Evolutionary conservation across 92 coral and sea anemone genomes (phyloP), one percentile per base, ranked within the genome.

Genomic region (Porites rus): DNA sequence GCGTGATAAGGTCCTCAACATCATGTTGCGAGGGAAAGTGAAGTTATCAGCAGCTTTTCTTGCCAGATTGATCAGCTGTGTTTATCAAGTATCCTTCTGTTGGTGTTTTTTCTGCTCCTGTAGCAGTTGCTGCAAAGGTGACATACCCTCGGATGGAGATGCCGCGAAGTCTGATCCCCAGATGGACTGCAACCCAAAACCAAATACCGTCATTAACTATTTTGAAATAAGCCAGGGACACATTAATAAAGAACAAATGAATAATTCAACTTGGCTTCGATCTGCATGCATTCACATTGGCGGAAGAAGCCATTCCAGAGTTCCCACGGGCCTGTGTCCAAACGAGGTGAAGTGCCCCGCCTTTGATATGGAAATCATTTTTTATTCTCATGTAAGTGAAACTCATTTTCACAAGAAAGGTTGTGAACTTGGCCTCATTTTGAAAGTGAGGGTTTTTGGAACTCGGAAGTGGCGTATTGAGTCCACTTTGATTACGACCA

Each of bases 71-170:
- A 70, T 61, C 6, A 19, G 50, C 0, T 72, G 43, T 65, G 13
- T 12, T 10, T 25, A 20, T 81, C 87, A 83, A 14, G 80, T 83
- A 93, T 90, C 94, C 75, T 88, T 90, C 62, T 82, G 82, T 53
- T 96, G 95, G 66, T 93, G 96, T 68, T 93, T 96, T 91, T 95
- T 96, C 83, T 96, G 99, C 89, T 96, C 98, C 80, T 96, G 98
- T 13, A 96, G 92, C 67, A 96, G 91, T 80, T 96, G 99, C 71
- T 96, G 98, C 12, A 96, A 92, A 61, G 99, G 98, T 17, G 99
- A 95, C 78, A 96, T 84, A 22, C 98, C 98, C 72, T 93, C 96
- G 65, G 94, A 22, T 46, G 91, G 83, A 14, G 93, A 94, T 0
- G 46, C 46, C 14, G 95, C 91, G 80, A 96, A 91, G 50, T 93